Conservation (phyloP, 2,113 vertebrate genomes). For the Telmatochromis bifrenatus region DNA sequence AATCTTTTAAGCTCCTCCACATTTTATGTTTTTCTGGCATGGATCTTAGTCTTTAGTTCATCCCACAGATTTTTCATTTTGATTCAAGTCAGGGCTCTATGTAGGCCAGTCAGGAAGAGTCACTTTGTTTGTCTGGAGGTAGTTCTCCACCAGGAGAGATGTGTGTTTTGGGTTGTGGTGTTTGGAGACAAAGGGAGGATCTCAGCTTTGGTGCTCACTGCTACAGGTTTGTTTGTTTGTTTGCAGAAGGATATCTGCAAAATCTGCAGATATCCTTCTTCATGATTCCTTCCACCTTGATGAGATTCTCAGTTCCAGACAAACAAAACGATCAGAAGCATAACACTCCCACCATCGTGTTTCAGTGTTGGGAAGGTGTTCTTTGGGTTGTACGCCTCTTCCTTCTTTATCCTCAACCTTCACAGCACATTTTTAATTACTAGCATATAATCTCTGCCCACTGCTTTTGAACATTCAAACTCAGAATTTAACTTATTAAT, state of each 20-base stretch:
- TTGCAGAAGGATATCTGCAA: too few relatives aligned
- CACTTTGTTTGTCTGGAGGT: not conserved
- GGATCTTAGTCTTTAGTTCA: not conserved
- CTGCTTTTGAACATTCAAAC: not conserved
- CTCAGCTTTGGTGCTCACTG: not conserved
- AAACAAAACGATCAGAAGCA: rapidly evolving
- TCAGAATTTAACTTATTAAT: not conserved
- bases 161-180: not conserved
- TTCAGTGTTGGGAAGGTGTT: not conserved
- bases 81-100: not conserved
- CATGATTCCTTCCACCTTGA: not conserved
- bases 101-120: not conserved
- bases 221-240: not conserved
- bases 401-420: not conserved
- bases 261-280: not conserved
- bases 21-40: rapidly evolving
- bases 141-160: not conserved
- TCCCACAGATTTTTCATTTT: rapidly evolving
- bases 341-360: not conserved
- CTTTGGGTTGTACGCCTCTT: not conserved
- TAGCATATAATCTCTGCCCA: not conserved
- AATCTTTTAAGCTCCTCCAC: not conserved
- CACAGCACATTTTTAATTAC: not conserved
- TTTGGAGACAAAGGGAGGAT: not conserved
- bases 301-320: not conserved